These are phyloP conservation scores for Sminthurinus signatus DNA, from an alignment of 1,140 invertebrate species.

Conservation along the genomic window DNA sequence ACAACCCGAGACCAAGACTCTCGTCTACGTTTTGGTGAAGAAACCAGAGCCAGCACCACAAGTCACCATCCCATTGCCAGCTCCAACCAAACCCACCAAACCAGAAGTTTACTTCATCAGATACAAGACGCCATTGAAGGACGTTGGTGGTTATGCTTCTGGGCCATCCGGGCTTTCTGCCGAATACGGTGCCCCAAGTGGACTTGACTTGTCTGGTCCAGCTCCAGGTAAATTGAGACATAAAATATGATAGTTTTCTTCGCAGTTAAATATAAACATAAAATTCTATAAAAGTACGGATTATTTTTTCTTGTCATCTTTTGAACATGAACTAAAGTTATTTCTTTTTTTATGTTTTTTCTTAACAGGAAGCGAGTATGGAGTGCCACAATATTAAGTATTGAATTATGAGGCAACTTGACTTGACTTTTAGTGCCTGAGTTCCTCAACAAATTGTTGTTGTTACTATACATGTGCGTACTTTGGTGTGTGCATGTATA, in stretches of 20 bases:
- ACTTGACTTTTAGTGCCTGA: too few relatives aligned
- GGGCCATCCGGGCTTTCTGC: conserved; percentile 15
- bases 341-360: too few relatives aligned
- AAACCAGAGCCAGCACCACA: conserved; percentile 75
- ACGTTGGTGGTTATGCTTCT: conserved; percentile 41
- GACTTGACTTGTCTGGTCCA: background rate
- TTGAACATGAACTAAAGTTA: too few relatives aligned
- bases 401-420: background rate
- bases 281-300: too few relatives aligned
- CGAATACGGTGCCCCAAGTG: conserved; percentile 26
- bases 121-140: conserved; percentile 67
- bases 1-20: conserved; percentile 77
- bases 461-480: too few relatives aligned
- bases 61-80: conserved; percentile 64
- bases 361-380: conserved; percentile 26
- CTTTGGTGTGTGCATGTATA: too few relatives aligned
- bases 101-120: conserved; percentile 82
- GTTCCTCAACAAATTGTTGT: conserved; percentile 1
- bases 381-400: conserved; percentile 21
- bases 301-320: too few relatives aligned
- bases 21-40: conserved; percentile 74
- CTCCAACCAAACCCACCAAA: conserved; percentile 72
- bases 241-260: too few relatives aligned
- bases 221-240: too few relatives aligned
- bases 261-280: too few relatives aligned